phyloP scores from a whole-genome alignment of 1,140 invertebrate species.

The Dryas iulia region DNA sequence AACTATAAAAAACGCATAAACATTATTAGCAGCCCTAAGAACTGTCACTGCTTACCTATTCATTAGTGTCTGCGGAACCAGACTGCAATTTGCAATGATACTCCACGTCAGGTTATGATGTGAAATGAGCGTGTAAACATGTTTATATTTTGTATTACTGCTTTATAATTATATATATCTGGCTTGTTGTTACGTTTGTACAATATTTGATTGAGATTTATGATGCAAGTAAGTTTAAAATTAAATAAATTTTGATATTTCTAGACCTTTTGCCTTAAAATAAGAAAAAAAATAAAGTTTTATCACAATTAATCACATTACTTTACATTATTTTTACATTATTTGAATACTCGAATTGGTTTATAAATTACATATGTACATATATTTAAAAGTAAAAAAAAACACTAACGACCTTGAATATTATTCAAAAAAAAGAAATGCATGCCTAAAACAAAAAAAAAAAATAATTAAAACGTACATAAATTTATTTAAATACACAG shows the following conservation, averaged over 20 bases:
- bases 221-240: not conserved
- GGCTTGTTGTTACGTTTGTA: not conserved
- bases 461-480: too few relatives aligned
- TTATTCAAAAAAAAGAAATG: too few relatives aligned
- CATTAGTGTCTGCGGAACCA: constrained; percentile 16
- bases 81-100: constrained; percentile 17
- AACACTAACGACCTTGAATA: too few relatives aligned
- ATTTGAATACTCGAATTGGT: too few relatives aligned
- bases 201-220: not conserved
- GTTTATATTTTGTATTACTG: constrained; percentile 7
- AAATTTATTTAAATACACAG: too few relatives aligned
- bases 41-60: constrained; percentile 13
- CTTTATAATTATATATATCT: constrained; percentile 1
- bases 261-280: too few relatives aligned
- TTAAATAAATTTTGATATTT: not conserved
- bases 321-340: not conserved
- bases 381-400: too few relatives aligned
- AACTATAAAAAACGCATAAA: too few relatives aligned
- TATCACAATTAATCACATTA: not conserved
- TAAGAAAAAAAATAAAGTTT: too few relatives aligned
- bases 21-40: not conserved
- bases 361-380: too few relatives aligned
- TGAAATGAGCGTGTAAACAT: constrained; percentile 18
- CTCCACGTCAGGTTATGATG: constrained; percentile 19
- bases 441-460: too few relatives aligned